Conservation (phyloP, 2,797 vertebrate genomes). For the Gambelia wislizenii region DNA sequence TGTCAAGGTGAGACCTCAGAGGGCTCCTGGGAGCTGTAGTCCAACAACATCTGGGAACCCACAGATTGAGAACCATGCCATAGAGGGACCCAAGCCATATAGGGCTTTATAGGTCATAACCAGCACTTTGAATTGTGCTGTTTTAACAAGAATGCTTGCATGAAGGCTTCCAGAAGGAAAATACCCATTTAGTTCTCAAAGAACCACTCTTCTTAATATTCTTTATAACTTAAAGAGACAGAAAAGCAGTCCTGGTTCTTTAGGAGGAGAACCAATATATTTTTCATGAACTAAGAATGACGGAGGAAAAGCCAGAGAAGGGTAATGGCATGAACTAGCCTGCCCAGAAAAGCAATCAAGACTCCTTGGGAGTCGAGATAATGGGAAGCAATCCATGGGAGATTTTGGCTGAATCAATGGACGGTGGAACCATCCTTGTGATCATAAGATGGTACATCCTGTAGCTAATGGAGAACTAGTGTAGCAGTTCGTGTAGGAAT, state of each 20-base stretch:
- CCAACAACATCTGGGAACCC: no score
- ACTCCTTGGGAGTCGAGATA: neutral
- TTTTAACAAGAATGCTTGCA: neutral
- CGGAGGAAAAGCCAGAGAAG: neutral
- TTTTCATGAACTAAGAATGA: neutral
- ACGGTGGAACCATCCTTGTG: neutral
- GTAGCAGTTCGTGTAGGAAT: neutral
- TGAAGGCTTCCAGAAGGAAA: neutral
- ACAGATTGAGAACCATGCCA: no score
- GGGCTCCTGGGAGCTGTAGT: no score
- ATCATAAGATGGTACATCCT: neutral
- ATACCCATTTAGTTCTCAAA: neutral
- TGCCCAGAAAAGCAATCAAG: neutral
- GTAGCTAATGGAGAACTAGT: neutral
- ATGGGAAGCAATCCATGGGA: neutral
- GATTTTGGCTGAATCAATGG: neutral
- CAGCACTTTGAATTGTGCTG: no score
- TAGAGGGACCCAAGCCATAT: no score
- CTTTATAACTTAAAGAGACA: no score
- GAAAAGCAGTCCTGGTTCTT: neutral
- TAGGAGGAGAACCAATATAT: neutral
- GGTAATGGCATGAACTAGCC: neutral
- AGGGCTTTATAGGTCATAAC: no score
- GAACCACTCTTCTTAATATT: neutral
- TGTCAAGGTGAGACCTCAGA: no score